Evolutionary conservation across 1,140 invertebrate genomes (phyloP).

Genomic region (Panagrolaimus sp.): DNA sequence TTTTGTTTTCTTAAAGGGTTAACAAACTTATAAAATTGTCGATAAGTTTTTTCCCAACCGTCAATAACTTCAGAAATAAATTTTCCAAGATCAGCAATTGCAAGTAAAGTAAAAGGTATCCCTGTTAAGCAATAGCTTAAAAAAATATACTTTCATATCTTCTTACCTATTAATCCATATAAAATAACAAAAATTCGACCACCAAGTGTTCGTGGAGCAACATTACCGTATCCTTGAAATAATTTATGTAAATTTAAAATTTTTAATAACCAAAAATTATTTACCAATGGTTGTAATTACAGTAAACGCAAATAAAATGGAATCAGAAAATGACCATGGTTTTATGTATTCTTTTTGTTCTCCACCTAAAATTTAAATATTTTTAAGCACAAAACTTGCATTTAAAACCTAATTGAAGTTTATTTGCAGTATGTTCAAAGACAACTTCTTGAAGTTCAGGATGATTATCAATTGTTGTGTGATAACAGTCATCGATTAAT

Average conservation of each 20-base stretch:
- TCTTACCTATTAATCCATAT: constrained; percentile 38
- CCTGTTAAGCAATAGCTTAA: too few relatives aligned
- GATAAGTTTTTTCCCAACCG: constrained; percentile 30
- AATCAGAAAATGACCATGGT: constrained; percentile 45
- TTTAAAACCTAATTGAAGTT: constrained; percentile 34
- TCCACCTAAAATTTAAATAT: constrained; percentile 22
- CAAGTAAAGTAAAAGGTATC: constrained; percentile 43
- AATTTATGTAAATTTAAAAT: constrained; percentile 15
- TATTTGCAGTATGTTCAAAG: constrained; percentile 27
- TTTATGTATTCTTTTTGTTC: constrained; percentile 34
- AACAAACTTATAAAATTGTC: constrained; percentile 18
- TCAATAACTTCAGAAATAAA: constrained; percentile 48
- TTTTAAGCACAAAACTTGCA: constrained; percentile 8
- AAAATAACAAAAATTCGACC: constrained; percentile 48
- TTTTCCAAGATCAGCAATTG: constrained; percentile 48
- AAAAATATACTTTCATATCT: too few relatives aligned
- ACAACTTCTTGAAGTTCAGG: constrained; percentile 26
- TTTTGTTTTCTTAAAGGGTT: neutral
- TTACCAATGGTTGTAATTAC: constrained; percentile 47
- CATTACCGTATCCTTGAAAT: constrained; percentile 39
- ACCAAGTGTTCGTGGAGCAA: constrained; percentile 41
- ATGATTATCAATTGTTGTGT: constrained; percentile 32
- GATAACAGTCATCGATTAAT: constrained; percentile 36
- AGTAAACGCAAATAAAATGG: constrained; percentile 40
- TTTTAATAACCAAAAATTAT: neutral